Base-by-base conservation (phyloP, 53 echinoderm and acorn worm species). In the Stichopus horrens region DNA sequence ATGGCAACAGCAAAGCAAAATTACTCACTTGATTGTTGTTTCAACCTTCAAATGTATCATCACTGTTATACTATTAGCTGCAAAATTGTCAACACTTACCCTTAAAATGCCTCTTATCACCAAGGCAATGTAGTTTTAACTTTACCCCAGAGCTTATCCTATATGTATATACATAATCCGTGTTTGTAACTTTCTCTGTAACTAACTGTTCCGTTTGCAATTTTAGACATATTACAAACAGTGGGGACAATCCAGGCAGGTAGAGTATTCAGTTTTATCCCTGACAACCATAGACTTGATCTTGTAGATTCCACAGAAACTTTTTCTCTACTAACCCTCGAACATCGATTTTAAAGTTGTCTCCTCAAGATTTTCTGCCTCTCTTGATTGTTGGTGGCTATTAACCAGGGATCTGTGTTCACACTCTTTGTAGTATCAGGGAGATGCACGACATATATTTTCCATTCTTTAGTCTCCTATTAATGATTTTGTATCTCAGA, bases 231-330 rank as follows among this genome's bases (percentile, higher is more conserved):
- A 55, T 79, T 8, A 13, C 54, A 54, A 79, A 79, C 53, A 79
- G 18, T 8, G 54, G 53, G 79, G 54, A 79, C 10, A 53, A 79
- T 52, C 79, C 79, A 54, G 79, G 79, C 79, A 79, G 79, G 79
- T 79, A 79, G 52, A 79, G 79, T 79, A 79, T 79, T 1, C 14
- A 53, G 10, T n/a, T 55, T 20, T 75, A 63, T 16, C 16, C 63
- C 63, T 13, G 11, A 4, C 63, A 63, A 16, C 63, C 10, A 10
- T 63, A 16, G 63, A 63, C 63, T 5, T n/a, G n/a, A 4, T 63
- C 16, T 63, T 16, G 63, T 63, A 63, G 63, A 63, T 13, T 63
- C 63, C 16, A 13, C 11, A 63, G 11, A 63, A 8, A 63, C 10
- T 13, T 63, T 16, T 63, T 63, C 10, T 13, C 7, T 16, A 13